phyloP scores from a whole-genome alignment of 1,140 invertebrate species.

The Eulimnadia texana region DNA sequence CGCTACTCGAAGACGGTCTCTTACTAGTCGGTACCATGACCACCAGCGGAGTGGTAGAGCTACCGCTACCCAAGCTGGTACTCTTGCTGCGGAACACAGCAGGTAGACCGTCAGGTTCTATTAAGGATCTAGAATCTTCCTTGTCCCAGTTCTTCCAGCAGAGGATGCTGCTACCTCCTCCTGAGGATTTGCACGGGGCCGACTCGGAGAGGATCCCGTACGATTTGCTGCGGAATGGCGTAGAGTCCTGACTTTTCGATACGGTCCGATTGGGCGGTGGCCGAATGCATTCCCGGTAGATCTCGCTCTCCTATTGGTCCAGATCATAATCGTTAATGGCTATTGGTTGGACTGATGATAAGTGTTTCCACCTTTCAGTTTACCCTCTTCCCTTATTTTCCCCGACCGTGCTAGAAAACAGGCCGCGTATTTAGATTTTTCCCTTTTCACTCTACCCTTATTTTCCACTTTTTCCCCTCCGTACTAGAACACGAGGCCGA shows the following conservation, averaged over 20 bases:
- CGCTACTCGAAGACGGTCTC: background rate
- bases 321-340: background rate
- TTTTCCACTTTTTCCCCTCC: no score
- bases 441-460: no score
- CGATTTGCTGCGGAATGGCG: conserved; percentile 44
- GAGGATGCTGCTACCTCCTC: background rate
- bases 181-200: background rate
- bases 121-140: background rate
- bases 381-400: no score
- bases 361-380: no score
- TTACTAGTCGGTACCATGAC: background rate
- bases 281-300: conserved; percentile 49
- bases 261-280: conserved; percentile 55
- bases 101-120: conserved; percentile 1
- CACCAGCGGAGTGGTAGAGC: background rate
- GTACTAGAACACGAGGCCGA: no score
- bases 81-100: conserved; percentile 2
- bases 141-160: background rate
- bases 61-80: background rate
- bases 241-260: conserved; percentile 44
- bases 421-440: no score
- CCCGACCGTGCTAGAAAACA: no score
- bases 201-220: conserved; percentile 28
- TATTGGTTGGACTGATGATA: background rate
- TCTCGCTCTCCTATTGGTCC: conserved; percentile 40